Evolutionary conservation across 2,888 invertebrate genomes (phyloP), one percentile per base, ranked within the genome.

Genomic region (Cylloceria caligata): DNA sequence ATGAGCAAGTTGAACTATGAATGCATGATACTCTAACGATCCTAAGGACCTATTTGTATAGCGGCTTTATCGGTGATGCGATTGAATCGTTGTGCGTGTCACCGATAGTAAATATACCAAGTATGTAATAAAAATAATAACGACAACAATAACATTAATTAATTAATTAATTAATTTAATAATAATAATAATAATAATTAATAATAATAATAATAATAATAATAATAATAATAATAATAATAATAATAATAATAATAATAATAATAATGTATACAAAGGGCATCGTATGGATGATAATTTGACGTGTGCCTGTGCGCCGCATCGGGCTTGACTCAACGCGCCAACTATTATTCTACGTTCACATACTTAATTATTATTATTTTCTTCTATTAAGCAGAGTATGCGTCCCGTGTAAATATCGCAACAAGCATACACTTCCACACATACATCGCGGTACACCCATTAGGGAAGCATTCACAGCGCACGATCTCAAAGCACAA

Each of bases 31-130:
- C 45, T 82, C 78, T 75, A 79, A 79, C 47, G 72, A 75, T 82
- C 82, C 82, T 82, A 82, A 79, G 79, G 79, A 82, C 79, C 79
- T 79, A 79, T 62, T 82, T 42, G 42, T 72, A 42, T 45, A 82
- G 79, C 82, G 75, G 79, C 62, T 82, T 79, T 82, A 45, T 75
- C 62, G 72, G 79, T 79, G 79, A 79, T 79, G 82, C 82, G 72
- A 72, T 30, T 68, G 71, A 60, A 82, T 72, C 74, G 74, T 78
- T 71, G 65, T 79, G 82, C 78, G 82, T 82, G 82, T 79, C 36
- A 71, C 27, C 52, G 67, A 71, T 77, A 19, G 3, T 64, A 19
- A 75, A 71, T 75, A 57, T 57, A 45, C 34, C 42, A 47, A 64
- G n/a, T 55, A 57, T 11, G 27, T 42, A 60, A 36, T 16, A 34